A percentile compares a stretch with the other conserved stretches of the same genome.
These are phyloP conservation scores for Piaya cayana DNA, from an alignment of 2,113 vertebrate genomes.

Conservation along the genomic window DNA sequence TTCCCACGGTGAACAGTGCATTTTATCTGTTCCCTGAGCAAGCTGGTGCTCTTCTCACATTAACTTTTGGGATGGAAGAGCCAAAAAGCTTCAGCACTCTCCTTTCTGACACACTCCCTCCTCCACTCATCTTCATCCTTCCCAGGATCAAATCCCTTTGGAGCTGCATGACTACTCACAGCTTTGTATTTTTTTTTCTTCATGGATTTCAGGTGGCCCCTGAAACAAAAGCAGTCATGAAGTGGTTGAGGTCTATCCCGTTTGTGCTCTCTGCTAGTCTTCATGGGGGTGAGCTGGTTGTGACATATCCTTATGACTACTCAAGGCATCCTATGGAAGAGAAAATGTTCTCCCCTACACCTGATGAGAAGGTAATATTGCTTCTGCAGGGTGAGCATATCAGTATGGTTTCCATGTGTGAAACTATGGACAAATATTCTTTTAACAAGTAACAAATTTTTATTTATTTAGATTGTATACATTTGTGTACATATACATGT, in stretches of 20 bases:
- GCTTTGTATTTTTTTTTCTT: background rate
- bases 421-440: background rate
- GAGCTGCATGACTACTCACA: background rate
- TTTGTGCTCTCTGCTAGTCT: constrained; percentile 95
- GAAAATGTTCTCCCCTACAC: constrained; percentile 91
- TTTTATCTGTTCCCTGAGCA: background rate
- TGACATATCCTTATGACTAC: constrained; percentile 95
- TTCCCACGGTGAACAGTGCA: background rate
- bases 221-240: constrained; percentile 96
- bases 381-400: background rate
- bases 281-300: constrained; percentile 93
- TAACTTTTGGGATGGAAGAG: background rate
- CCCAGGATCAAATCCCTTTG: background rate
- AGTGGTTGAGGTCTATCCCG: constrained; percentile 88
- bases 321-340: constrained; percentile 88
- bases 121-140: background rate
- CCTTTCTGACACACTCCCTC: background rate
- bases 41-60: background rate
- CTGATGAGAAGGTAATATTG: constrained; percentile 89
- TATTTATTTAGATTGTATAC: background rate
- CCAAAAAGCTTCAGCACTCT: background rate
- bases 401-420: background rate
- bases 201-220: constrained; percentile 86
- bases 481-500: background rate
- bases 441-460: background rate